Base-by-base conservation (phyloP, 1,140 invertebrate genomes). In the Daktulosphaira vitifoliae region DNA sequence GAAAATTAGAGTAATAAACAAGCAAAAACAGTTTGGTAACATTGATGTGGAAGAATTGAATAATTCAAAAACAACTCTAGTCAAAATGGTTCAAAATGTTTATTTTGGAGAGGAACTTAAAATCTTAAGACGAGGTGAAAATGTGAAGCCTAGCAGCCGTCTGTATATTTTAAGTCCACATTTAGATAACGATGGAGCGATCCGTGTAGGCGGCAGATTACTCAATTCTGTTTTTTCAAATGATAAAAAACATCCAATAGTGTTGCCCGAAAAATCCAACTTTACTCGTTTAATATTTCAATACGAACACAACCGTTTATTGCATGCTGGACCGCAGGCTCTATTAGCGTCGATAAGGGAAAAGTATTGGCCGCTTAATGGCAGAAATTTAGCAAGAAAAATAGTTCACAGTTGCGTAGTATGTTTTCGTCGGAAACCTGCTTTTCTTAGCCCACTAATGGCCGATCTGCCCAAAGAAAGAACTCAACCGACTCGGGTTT, bases 201-300 rank as follows among this genome's bases (percentile, higher is more conserved):
- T 69, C 15, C 37, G 69, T 46, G 68, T 70, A 1, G 68, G 68
- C 26, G 66, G 68, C 18, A 49, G 69, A 9, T 52, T 71, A 37
- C 16, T 64, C 9, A 48, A 71, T 23, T 20, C 69, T 5, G 2
- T 22, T 13, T 42, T 49, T n/a, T 25, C 38, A 22, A 46, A 54
- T 56, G 39, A 67, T 39, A 46, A 59, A 39, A 59, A 67, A 39
- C 65, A 70, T 62, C 68, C 66, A 18, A 68, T 71, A 46, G 56
- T 70, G 16, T 38, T 70, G 11, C 65, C 69, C 2, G 49, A 11
- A n/a, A 37, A 66, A 2, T 13, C 37, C 37, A 44, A 66, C 73
- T 8, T 77, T 72, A 73, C 74, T 68, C 70, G 68, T 65, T 38
- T 74, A 15, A 50, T 75, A 6, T 74, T 74, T 26, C 68, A 71